These are phyloP conservation scores for Scaptomyza pallida DNA, from an alignment of 1,140 invertebrate genomes.

Conservation along the genomic window DNA sequence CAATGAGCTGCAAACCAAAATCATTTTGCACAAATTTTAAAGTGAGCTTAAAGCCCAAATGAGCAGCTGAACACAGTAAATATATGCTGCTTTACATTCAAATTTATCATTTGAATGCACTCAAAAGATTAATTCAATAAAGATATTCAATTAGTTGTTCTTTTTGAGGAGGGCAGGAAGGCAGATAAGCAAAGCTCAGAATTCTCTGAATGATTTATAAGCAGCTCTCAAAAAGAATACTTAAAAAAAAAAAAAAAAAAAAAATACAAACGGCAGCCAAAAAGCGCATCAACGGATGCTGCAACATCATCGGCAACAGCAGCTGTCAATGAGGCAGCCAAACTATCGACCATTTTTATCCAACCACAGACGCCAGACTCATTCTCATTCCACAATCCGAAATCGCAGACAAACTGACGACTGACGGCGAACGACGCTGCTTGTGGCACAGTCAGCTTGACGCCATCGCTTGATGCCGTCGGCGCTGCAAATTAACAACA, in stretches of 20 bases:
- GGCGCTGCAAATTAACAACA: constrained; percentile 74
- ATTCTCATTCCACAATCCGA: constrained; percentile 15
- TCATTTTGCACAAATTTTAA: background rate
- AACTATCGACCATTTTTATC: no score
- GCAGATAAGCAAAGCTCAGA: background rate
- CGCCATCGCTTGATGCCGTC: constrained; percentile 30
- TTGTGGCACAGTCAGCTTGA: constrained; percentile 51
- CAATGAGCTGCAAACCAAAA: background rate
- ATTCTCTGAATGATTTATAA: background rate
- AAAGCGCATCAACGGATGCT: constrained; percentile 34
- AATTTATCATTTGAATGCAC: background rate
- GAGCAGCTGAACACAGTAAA: background rate
- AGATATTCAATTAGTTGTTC: background rate
- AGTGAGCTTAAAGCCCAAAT: background rate
- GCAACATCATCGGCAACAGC: constrained; percentile 21
- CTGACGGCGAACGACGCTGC: background rate
- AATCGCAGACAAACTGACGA: constrained; percentile 58
- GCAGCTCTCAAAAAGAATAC: background rate
- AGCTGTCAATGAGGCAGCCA: constrained; percentile 34
- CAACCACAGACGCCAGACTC: background rate
- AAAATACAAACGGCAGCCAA: constrained; percentile 30
- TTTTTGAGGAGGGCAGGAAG: no score
- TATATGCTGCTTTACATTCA: background rate
- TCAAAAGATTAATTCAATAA: background rate
- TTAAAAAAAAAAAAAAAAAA: background rate